Conservation (phyloP, 2,113 vertebrate genomes). For the Ochotona princeps region DNA sequence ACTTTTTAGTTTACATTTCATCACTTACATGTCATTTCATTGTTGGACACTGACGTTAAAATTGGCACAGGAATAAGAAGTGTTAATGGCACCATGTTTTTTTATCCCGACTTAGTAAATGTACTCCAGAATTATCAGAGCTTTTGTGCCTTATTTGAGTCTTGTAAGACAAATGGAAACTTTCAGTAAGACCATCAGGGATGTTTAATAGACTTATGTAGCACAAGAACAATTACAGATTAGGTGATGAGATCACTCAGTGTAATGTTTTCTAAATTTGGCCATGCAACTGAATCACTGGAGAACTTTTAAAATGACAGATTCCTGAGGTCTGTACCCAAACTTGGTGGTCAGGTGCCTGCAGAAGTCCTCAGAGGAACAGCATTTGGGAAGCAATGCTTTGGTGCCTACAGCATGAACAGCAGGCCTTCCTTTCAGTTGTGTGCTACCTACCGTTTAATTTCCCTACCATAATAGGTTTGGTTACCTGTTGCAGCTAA, state of each 20-base stretch:
- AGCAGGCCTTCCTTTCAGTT: neutral
- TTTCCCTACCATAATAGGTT: neutral
- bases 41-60: neutral
- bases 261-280: slow-evolving; percentile 59
- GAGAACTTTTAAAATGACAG: slow-evolving; percentile 54
- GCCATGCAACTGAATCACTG: neutral
- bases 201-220: slow-evolving; percentile 22
- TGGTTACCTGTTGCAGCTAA: neutral
- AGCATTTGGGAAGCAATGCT: neutral
- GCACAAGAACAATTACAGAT: slow-evolving; percentile 1
- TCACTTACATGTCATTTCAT: neutral
- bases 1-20: neutral
- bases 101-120: slow-evolving; percentile 25
- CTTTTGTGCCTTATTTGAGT: slow-evolving; percentile 13
- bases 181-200: slow-evolving; percentile 40
- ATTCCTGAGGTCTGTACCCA: slow-evolving; percentile 18
- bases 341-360: neutral
- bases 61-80: neutral
- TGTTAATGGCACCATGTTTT: neutral
- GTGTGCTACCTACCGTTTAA: neutral
- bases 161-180: slow-evolving; percentile 7
- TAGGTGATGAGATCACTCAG: slow-evolving; percentile 31
- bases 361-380: neutral
- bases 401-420: neutral
- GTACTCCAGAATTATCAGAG: neutral